Conservation (phyloP, 2,113 vertebrate genomes). For the Nesoenas mayeri region DNA sequence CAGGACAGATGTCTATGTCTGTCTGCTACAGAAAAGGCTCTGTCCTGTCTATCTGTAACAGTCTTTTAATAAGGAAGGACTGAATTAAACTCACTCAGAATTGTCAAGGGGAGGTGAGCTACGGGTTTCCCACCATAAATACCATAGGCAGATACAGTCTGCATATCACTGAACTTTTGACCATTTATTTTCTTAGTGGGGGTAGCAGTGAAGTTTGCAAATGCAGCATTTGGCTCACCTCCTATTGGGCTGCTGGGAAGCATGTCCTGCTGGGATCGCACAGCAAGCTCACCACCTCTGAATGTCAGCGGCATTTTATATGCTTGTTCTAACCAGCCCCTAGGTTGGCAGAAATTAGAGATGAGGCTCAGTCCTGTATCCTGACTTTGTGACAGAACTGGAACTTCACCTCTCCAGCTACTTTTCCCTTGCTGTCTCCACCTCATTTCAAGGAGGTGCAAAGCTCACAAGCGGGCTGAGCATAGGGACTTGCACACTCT, state of each 20-base stretch:
- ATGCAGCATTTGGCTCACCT: not conserved
- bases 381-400: not conserved
- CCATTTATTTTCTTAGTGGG: not conserved
- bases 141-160: not conserved
- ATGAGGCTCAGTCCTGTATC: not conserved
- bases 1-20: not conserved
- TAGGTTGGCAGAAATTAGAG: not conserved
- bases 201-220: not conserved
- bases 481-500: not conserved
- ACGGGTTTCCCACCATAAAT: not conserved
- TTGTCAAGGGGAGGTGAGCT: not conserved
- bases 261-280: not conserved
- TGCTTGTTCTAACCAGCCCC: not conserved
- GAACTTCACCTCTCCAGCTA: not conserved
- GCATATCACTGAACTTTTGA: not conserved
- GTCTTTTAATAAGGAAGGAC: not conserved
- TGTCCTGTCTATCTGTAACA: not conserved
- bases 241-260: not conserved
- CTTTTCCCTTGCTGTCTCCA: not conserved
- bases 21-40: not conserved
- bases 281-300: not conserved
- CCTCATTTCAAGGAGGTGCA: not conserved
- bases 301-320: not conserved
- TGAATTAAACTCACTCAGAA: not conserved
- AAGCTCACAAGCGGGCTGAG: not conserved